Evolutionary conservation across 2,797 vertebrate species (phyloP), one percentile per base, ranked within the genome.

Genomic region (Notamacropus eugenii): DNA sequence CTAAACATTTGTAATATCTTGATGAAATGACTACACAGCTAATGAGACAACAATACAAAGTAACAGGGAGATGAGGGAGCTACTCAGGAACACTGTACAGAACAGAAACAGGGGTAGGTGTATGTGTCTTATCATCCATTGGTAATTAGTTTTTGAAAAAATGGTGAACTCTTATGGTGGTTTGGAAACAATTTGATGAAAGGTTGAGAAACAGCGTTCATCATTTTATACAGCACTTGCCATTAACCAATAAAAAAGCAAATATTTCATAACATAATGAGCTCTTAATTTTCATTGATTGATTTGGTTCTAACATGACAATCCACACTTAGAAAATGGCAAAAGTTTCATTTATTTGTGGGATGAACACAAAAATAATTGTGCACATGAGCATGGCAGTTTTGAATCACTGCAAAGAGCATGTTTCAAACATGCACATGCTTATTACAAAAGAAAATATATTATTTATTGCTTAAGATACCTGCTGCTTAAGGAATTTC

Each of bases 121-220:
- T 12, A 3, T 87, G 40, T 27, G 8, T 0, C 22, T 46, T 87
- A 50, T 12, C 22, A 87, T 46, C 40, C 22, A 27, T 11, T 87
- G 22, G 22, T 50, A 50, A 87, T 11, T 82, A 31, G 19, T 50
- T 87, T 46, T 46, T 24, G 6, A 87, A 87, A 40, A 87, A 4
- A 87, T 46, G 22, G 46, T 87, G 74, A 87, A 50, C 74, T 27
- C 40, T 4, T 50, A 50, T 87, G 9, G 40, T 87, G 8, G 22
- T 87, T 87, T 87, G 74, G 74, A 87, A 50, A 87, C 74, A 87
- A 87, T 50, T 87, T 87, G 74, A 87, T 87, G 74, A 87, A 87
- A 46, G 40, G 3, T 50, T 87, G 40, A 24, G 22, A 10, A 50
- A 87, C 40, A 46, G 4, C 9, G 27, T 87, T 87, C 11, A 50